These are phyloP conservation scores for Rhizomys pruinosus DNA, from an alignment of 2,113 vertebrate genomes.

Conservation along the genomic window DNA sequence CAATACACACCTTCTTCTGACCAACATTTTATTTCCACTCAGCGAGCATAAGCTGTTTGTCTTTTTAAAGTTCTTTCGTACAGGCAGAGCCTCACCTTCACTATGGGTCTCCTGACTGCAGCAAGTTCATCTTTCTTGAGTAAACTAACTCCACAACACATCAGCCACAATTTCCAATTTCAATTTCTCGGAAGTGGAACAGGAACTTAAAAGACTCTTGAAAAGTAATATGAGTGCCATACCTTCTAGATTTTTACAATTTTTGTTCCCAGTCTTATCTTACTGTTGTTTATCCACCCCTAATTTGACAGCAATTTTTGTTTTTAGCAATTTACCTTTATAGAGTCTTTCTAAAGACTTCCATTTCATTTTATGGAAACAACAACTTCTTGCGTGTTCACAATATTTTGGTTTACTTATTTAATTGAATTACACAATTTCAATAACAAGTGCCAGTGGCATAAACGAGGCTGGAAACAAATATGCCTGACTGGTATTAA, in stretches of 20 bases:
- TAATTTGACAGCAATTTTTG: constrained; percentile 61
- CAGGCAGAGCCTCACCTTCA: background rate
- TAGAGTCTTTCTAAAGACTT: constrained; percentile 67
- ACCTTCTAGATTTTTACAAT: constrained; percentile 53
- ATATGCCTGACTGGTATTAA: background rate
- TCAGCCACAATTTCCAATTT: constrained; percentile 57
- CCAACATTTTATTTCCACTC: constrained; percentile 41
- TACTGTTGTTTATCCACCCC: constrained; percentile 50
- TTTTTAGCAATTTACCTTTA: constrained; percentile 67
- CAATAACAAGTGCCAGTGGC: background rate
- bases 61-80: constrained; percentile 40
- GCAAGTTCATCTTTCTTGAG: background rate
- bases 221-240: constrained; percentile 13
- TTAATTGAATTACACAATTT: constrained; percentile 50
- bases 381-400: constrained; percentile 10
- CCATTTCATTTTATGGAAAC: constrained; percentile 40
- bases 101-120: background rate
- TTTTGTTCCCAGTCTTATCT: constrained; percentile 48
- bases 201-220: constrained; percentile 64
- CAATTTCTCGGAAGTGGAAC: constrained; percentile 72
- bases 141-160: constrained; percentile 43
- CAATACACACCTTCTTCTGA: background rate
- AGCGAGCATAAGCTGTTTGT: background rate
- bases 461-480: constrained; percentile 47
- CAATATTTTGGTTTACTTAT: constrained; percentile 47